Percentiles rank a stretch among this genome's conserved stretches.
phyloP scores from a whole-genome alignment of 2,113 vertebrate species.

The Propithecus coquereli region DNA sequence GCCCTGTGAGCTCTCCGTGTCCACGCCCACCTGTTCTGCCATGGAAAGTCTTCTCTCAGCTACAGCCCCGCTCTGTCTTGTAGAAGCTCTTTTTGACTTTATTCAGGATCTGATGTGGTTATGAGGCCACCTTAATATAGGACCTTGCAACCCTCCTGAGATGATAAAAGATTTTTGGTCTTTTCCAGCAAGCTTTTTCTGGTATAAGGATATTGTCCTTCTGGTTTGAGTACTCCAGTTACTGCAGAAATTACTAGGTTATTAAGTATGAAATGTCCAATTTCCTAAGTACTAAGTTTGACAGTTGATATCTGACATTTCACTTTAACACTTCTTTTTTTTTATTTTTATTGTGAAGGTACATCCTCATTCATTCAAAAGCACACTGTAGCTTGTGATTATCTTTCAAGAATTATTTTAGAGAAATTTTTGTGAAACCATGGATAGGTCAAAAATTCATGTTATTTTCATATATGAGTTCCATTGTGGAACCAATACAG shows the following conservation, averaged over 20 bases:
- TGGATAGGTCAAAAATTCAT: too few species aligned
- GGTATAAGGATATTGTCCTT: background rate
- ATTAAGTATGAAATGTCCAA: too few species aligned
- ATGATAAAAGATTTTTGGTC: background rate
- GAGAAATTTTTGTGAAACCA: too few species aligned
- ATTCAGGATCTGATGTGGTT: background rate
- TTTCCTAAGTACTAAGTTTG: too few species aligned
- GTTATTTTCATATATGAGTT: too few species aligned
- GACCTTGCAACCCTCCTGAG: background rate
- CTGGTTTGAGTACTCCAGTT: background rate
- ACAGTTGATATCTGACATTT: too few species aligned
- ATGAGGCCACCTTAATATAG: background rate
- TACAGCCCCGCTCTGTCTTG: background rate
- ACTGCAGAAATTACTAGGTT: background rate
- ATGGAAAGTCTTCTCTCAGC: background rate
- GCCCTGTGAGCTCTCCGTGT: background rate
- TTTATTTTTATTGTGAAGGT: too few species aligned
- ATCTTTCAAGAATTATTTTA: too few species aligned
- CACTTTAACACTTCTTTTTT: too few species aligned
- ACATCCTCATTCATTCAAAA: too few species aligned
- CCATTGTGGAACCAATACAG: too few species aligned
- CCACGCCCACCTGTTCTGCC: background rate
- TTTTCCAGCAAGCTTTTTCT: background rate
- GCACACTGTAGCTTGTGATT: too few species aligned
- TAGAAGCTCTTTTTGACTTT: background rate